Conservation (phyloP, 2,113 vertebrate species). For the Physeter macrocephalus region DNA sequence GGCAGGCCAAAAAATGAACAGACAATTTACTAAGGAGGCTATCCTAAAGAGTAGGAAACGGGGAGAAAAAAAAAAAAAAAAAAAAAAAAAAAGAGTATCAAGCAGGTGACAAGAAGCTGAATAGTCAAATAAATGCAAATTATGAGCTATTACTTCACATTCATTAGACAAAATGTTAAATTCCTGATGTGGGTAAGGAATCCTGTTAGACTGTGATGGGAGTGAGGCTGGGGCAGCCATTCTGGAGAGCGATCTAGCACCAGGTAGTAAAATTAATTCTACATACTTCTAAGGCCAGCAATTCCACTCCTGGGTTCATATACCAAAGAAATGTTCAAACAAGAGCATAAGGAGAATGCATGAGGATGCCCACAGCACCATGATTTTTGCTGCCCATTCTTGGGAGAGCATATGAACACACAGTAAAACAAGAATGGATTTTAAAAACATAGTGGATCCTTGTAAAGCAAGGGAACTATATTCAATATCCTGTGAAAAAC, state of each 20-base stretch:
- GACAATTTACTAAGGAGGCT: background rate
- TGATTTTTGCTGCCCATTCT: background rate
- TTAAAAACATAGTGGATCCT: background rate
- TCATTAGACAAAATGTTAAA: background rate
- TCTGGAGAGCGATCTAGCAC: background rate
- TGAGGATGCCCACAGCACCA: background rate
- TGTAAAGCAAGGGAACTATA: background rate
- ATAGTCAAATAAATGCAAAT: background rate
- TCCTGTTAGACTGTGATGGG: background rate
- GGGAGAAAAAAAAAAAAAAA: background rate
- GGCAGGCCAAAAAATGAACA: background rate
- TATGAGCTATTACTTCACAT: background rate
- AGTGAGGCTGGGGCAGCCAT: background rate
- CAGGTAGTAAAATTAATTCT: background rate
- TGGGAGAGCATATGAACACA: background rate
- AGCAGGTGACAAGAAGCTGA: background rate
- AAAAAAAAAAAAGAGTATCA: background rate
- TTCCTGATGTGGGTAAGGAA: background rate
- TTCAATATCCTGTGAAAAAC: too few relatives aligned
- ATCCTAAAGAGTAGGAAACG: background rate
- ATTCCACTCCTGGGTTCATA: background rate
- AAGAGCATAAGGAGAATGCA: rapidly evolving
- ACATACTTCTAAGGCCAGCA: background rate
- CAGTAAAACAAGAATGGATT: background rate
- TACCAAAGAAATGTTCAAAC: background rate